A percentile compares a stretch with the other conserved stretches of the same genome.
Evolutionary conservation across 2,113 vertebrate species (phyloP).

Genomic region (Ptychochromis oligacanthus): DNA sequence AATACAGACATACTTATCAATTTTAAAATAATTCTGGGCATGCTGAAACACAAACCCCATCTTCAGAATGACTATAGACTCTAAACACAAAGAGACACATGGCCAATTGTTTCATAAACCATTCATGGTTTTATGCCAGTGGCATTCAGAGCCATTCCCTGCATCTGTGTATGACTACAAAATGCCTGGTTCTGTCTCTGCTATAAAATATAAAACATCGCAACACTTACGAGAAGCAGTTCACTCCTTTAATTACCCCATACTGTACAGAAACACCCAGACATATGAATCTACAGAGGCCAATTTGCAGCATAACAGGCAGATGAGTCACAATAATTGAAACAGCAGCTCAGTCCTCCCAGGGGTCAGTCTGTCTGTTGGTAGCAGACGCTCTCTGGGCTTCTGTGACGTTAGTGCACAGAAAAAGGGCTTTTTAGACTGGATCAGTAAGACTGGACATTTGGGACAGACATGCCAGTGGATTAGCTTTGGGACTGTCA

Average conservation of each 20-base stretch:
- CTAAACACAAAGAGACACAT: too few relatives aligned
- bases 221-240: neutral
- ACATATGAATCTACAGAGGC: constrained; percentile 24
- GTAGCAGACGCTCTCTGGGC: neutral
- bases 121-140: fast-evolving
- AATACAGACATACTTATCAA: too few relatives aligned
- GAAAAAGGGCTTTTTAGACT: constrained; percentile 16
- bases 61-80: too few relatives aligned
- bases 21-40: too few relatives aligned
- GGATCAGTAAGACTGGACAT: constrained; percentile 23
- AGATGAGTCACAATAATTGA: constrained; percentile 43
- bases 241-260: neutral
- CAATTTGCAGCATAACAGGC: constrained; percentile 32
- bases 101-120: too few relatives aligned
- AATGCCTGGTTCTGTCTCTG: neutral
- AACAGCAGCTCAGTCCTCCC: constrained; percentile 16
- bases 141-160: neutral
- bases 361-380: constrained; percentile 26
- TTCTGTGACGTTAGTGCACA: constrained; percentile 18
- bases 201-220: neutral
- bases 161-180: neutral
- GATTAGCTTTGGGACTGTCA: neutral
- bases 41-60: too few relatives aligned
- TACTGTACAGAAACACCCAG: neutral
- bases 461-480: neutral